Evolutionary conservation across 2,888 invertebrate genomes (phyloP).

Genomic region (Scaptomyza parva): DNA sequence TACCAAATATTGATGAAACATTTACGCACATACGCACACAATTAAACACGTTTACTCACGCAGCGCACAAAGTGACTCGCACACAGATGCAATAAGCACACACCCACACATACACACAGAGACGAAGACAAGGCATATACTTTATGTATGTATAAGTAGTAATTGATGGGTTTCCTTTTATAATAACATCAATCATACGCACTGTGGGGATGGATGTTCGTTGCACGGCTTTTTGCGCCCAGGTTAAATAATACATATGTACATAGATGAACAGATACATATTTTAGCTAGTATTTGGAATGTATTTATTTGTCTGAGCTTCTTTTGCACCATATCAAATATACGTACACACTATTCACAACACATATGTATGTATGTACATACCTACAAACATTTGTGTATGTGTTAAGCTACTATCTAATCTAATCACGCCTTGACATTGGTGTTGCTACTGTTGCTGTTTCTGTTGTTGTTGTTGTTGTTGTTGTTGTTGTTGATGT

Average conservation of each 20-base stretch:
- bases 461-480: slow-evolving; percentile 5
- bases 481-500: slow-evolving; percentile 1
- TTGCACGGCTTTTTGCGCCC: slow-evolving; percentile 45
- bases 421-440: slow-evolving; percentile 47
- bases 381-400: slow-evolving; percentile 9
- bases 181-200: slow-evolving; percentile 78
- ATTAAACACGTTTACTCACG: slow-evolving; percentile 76
- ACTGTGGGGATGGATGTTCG: slow-evolving; percentile 46
- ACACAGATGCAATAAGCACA: slow-evolving; percentile 33
- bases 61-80: slow-evolving; percentile 52
- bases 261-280: slow-evolving; percentile 3
- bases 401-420: slow-evolving; percentile 44
- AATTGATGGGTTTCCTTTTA: slow-evolving; percentile 79
- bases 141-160: slow-evolving; percentile 61
- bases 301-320: slow-evolving; percentile 65
- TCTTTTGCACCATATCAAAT: slow-evolving; percentile 51
- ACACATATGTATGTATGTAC: background rate
- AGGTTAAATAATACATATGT: slow-evolving; percentile 68
- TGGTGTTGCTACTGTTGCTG: slow-evolving; percentile 12
- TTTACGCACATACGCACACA: slow-evolving; percentile 77
- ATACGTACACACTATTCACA: slow-evolving; percentile 16
- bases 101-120: slow-evolving; percentile 31
- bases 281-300: slow-evolving; percentile 29
- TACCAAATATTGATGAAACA: slow-evolving; percentile 78
- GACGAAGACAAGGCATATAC: slow-evolving; percentile 20